Evolutionary conservation across 2,888 invertebrate species (phyloP).

Genomic region (Coleophora deauratella): DNA sequence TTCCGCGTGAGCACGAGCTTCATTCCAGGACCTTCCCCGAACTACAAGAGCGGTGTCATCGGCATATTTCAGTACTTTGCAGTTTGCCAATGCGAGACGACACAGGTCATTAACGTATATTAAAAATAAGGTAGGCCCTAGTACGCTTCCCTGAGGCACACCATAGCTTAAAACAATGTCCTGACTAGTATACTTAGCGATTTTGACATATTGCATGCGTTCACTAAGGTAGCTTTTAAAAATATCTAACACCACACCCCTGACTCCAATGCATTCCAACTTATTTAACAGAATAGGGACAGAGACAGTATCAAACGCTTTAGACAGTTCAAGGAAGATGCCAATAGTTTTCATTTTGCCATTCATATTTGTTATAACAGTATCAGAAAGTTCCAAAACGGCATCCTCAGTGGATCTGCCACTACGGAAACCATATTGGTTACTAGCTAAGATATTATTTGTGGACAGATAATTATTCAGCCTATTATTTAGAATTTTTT

Average conservation of each 20-base stretch:
- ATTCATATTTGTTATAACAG: too few relatives aligned
- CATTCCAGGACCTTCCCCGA: conserved; percentile 4
- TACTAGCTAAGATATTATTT: too few relatives aligned
- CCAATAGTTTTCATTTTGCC: too few relatives aligned
- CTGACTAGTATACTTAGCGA: conserved; percentile 2
- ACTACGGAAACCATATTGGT: too few relatives aligned
- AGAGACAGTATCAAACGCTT: background rate
- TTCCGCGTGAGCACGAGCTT: conserved; percentile 3
- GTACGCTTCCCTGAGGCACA: conserved; percentile 11
- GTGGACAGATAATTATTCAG: too few relatives aligned
- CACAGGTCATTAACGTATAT: conserved; percentile 7
- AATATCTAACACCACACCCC: conserved; percentile 6
- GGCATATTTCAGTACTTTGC: conserved; percentile 8
- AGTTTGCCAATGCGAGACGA: background rate
- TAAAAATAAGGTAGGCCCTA: conserved; percentile 12
- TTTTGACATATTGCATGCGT: conserved; percentile 5
- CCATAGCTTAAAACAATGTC: conserved; percentile 1
- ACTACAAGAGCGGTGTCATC: conserved; percentile 10
- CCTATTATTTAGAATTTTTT: too few relatives aligned
- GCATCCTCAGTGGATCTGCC: too few relatives aligned
- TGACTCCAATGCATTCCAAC: conserved; percentile 5
- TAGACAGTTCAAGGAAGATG: background rate
- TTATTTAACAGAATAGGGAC: background rate
- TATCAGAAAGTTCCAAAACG: too few relatives aligned
- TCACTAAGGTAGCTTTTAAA: conserved; percentile 8